Evolutionary conservation across 2,888 invertebrate genomes (phyloP), one percentile per base, ranked within the genome.

Genomic region (Rhagonycha lutea): DNA sequence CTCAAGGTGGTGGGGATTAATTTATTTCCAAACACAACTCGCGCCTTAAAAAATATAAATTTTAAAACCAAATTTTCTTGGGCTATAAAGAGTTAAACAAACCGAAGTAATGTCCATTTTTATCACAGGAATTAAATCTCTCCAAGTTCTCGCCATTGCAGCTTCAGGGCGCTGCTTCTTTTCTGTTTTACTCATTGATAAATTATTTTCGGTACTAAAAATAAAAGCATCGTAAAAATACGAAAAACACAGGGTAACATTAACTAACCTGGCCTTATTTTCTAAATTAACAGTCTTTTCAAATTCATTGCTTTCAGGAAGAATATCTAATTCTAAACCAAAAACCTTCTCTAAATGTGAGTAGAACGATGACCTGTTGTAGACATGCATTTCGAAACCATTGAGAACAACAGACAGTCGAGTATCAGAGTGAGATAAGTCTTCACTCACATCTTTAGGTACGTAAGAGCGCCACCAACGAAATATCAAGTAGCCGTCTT

Each of bases 401-500:
- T 98, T 98, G 76, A 98, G 87, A 91, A 96, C 94, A 69, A 97
- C 93, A 24, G 96, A 96, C 60, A 98, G 90, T 73, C 97, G 92
- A 9, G 96, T 98, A 87, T 98, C 98, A 28, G 96, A 96, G 89
- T 98, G 98, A 3, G 98, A 98, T 84, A 98, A 91, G 92, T 98
- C 98, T 93, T 98, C 98, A 71, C 96, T 96, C 60, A 97, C 95
- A 90, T 97, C 96, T 88, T 97, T 97, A 69, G 97, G 96, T 70
- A 97, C 94, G 87, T 98, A 98, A 47, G 96, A 95, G 79, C 97
- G 91, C 99, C 99, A 99, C 96, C 98, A 99, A 69, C 98, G 92
- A 89, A 99, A 99, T 88, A 98, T 97, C 79, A 98, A 91, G 91
- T 97, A 98, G 2, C 98, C 99, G 89, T 99, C 98, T 87, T 98